These are phyloP conservation scores for Lutra lutra DNA, from an alignment of 2,797 vertebrate species.

Conservation along the genomic window DNA sequence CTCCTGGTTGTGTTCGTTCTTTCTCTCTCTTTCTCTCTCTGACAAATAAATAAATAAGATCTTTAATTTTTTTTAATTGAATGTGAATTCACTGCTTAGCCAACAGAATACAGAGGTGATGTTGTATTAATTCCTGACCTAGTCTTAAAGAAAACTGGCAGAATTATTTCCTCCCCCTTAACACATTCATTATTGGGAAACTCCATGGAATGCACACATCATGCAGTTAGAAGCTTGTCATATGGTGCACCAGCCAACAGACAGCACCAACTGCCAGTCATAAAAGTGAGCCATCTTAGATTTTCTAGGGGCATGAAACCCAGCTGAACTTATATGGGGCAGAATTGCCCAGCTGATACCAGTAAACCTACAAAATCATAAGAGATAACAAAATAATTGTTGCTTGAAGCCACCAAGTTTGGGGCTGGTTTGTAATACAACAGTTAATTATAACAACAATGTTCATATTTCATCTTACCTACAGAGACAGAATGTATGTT, in stretches of 20 bases:
- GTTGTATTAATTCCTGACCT: background rate
- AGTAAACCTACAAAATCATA: background rate
- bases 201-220: background rate
- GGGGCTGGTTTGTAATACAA: background rate
- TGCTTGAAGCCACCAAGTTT: background rate
- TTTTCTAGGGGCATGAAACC: background rate
- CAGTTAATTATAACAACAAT: background rate
- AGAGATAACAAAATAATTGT: background rate
- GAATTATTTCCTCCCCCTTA: background rate
- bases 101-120: background rate
- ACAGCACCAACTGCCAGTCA: background rate
- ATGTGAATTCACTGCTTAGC: background rate
- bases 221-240: background rate
- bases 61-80: background rate
- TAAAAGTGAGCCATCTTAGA: background rate
- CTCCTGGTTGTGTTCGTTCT: accelerated
- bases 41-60: no score
- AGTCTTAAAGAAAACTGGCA: background rate
- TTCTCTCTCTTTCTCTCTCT: no score
- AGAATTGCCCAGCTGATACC: background rate
- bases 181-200: background rate
- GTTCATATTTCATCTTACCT: background rate
- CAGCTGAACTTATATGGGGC: background rate
- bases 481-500: background rate
- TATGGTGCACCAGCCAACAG: background rate